phyloP scores from a whole-genome alignment of 2,888 invertebrate species.

The Drosophila seclusa region DNA sequence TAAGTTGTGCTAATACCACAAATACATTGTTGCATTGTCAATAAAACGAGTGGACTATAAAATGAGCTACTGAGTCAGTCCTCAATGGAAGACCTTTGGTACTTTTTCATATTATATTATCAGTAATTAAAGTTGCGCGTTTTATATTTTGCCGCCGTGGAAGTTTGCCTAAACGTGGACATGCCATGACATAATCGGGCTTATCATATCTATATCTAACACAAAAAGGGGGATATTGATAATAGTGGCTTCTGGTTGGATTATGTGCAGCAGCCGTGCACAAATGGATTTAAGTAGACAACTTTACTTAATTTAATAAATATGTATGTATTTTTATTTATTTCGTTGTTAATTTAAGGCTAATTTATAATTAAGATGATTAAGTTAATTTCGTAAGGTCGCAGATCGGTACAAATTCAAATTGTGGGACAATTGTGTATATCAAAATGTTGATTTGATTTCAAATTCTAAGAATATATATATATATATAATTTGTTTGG shows the following conservation, averaged over 20 bases:
- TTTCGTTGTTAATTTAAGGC: constrained; percentile 68
- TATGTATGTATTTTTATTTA: constrained; percentile 67
- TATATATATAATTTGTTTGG: constrained; percentile 54
- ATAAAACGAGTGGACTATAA: background rate
- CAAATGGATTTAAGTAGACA: constrained; percentile 85
- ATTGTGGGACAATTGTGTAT: constrained; percentile 22
- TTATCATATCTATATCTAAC: constrained; percentile 54
- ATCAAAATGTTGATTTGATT: constrained; percentile 9
- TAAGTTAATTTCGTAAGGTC: constrained; percentile 58
- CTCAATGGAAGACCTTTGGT: constrained; percentile 39
- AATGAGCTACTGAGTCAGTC: constrained; percentile 28
- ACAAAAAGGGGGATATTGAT: constrained; percentile 85
- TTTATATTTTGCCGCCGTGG: constrained; percentile 30
- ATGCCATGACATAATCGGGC: constrained; percentile 21
- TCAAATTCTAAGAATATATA: constrained; percentile 29
- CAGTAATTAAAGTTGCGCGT: constrained; percentile 38
- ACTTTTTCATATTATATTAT: constrained; percentile 14
- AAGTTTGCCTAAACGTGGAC: constrained; percentile 5
- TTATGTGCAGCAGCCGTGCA: constrained; percentile 94
- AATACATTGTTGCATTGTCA: constrained; percentile 11
- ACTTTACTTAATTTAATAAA: constrained; percentile 55
- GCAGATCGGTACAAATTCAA: constrained; percentile 60
- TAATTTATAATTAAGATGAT: constrained; percentile 44
- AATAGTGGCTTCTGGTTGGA: constrained; percentile 94
- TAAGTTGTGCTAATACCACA: constrained; percentile 26